Evolutionary conservation across 2,888 invertebrate species (phyloP), one percentile per base, ranked within the genome.

Genomic region (Protophormia terraenovae): DNA sequence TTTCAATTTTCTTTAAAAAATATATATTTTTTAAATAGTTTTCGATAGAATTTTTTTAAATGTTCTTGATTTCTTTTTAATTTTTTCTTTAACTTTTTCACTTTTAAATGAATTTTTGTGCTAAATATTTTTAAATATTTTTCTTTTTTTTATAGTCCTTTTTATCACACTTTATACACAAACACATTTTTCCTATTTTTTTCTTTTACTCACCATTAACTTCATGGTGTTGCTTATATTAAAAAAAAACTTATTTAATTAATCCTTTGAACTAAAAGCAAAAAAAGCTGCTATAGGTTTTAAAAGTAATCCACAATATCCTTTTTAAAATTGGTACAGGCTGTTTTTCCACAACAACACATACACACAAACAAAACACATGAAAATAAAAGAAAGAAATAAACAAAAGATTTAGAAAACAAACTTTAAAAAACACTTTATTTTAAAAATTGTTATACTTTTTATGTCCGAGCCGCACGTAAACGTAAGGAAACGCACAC

Each of bases 351-450:
- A 14, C 8, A 12, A 7, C 35, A 38, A 58, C 45, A 58, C 64
- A 78, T 35, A 50, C 19, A 50, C 47, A 32, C 47, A 67, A 3
- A 69, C 53, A 69, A 19, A 41, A 60, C 83, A 81, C 78, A 84
- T 82, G 85, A 83, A 83, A 86, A 69, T 66, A 81, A 66, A 83
- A 80, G 66, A 86, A 38, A 69, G 50, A 75, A 62, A 53, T 58
- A 88, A 88, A 89, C 86, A 81, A 88, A 88, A 89, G 89, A 90
- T 82, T 89, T 88, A 87, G 84, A 79, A 76, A 87, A 87, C 87
- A 71, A 88, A 90, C 87, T 87, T 85, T 14, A 60, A 14, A 27
- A 80, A 66, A 79, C 60, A 80, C 64, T 73, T 66, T 58, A 24
- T 35, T 22, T 60, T 0, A 29, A 27, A 53, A n/a, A n/a, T n/a